Percentiles rank a stretch among this genome's conserved stretches.
phyloP scores from a whole-genome alignment of 2,113 vertebrate genomes.

The Syngnathus scovelli region DNA sequence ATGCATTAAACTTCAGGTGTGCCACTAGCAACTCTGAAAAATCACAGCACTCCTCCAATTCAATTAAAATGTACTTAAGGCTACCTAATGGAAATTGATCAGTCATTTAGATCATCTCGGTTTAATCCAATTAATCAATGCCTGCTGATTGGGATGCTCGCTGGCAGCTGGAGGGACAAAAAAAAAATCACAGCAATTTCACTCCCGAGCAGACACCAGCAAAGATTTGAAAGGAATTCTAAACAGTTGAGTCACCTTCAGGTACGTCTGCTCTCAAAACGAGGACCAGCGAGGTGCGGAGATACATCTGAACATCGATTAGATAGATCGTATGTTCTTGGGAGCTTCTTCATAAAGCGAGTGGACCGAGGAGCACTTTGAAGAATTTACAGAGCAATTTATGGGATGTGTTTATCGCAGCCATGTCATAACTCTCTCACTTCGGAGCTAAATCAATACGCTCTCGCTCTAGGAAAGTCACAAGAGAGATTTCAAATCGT shows the following conservation, averaged over 20 bases:
- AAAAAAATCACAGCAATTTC: neutral
- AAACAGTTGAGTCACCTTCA: slow-evolving; percentile 55
- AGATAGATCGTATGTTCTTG: slow-evolving; percentile 6
- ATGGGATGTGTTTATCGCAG: slow-evolving; percentile 22
- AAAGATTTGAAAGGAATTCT: slow-evolving; percentile 25
- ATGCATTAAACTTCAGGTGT: neutral
- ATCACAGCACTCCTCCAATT: slow-evolving; percentile 32
- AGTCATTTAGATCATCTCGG: slow-evolving; percentile 61
- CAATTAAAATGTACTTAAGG: slow-evolving; percentile 61
- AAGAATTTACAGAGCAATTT: slow-evolving; percentile 46
- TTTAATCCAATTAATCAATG: slow-evolving; percentile 68
- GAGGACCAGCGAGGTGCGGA: neutral
- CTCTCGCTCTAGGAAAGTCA: slow-evolving; percentile 35
- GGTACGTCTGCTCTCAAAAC: slow-evolving; percentile 4
- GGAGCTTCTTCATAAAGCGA: neutral
- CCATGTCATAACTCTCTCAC: neutral
- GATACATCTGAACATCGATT: neutral
- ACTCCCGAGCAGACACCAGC: neutral
- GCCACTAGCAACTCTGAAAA: neutral
- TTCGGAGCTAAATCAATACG: slow-evolving; percentile 4
- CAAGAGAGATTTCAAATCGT: neutral
- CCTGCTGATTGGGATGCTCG: slow-evolving; percentile 46
- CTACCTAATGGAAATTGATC: slow-evolving; percentile 69
- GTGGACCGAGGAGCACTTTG: neutral
- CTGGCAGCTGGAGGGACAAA: slow-evolving; percentile 16